Base-by-base conservation (phyloP, 2,888 invertebrate species). In the Ophion ellenae region DNA sequence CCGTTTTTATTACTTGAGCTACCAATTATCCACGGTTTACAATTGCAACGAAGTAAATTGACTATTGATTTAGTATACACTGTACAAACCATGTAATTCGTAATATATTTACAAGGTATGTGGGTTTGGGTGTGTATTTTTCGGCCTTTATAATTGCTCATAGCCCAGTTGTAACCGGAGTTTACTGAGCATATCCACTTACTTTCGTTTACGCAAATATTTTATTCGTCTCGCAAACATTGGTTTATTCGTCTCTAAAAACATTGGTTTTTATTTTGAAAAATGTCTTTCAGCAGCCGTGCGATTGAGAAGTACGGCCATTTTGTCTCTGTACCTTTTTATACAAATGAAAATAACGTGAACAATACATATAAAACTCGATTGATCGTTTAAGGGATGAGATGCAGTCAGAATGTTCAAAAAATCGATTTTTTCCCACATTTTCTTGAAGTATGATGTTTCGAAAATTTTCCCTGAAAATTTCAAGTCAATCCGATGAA, bases 1-100 rank as follows among this genome's bases (percentile, higher is more conserved):
- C 36, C 63, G 63, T 76, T 80, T 84, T 76, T 81, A 76, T 84
- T 83, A 73, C 73, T 75, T 73, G 81, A 84, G 59, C 81, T 77
- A 77, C 76, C 76, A 76, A 81, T 84, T 67, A 73, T 63, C 71
- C 71, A 81, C 76, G 73, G 63, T 81, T 81, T 84, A 84, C 84
- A 84, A 77, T 77, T 77, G 40, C 76, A 84, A 81, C 73, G 71
- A 73, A 84, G 69, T 24, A 78, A 78, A 85, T 74, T 81, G 73
- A 74, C 81, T 74, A 70, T 71, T 24, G 45, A 78, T 74, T 81
- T 77, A 66, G 81, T 77, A 74, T 81, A 81, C 85, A 78, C 81
- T 85, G 85, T 81, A 85, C 81, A 85, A 81, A 78, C 78, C 81
- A 78, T 81, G 81, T 63, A 85, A 81, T 81, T 78, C 74, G 67